Evolutionary conservation across 2,888 invertebrate genomes (phyloP), one percentile per base, ranked within the genome.

Genomic region (Helobdella robusta): DNA sequence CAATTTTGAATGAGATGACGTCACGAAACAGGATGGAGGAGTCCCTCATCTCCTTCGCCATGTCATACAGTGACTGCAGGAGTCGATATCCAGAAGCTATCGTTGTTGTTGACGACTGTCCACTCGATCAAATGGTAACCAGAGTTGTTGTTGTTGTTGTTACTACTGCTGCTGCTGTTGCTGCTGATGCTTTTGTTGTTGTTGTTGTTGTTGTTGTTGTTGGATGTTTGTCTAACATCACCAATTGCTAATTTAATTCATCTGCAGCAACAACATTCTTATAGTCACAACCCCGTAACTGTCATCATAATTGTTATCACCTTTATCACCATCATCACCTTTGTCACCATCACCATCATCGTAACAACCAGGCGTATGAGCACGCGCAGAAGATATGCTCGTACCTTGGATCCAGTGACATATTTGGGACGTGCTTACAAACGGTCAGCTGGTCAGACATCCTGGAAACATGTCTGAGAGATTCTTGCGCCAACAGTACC

Each of bases 1-100:
- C 65, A 11, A 59, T 70, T 20, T 36, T 52, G 40, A 66, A 71
- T 63, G 71, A 71, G 8, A 68, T 64, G 48, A 67, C 65, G 18
- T 67, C 71, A 3, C 68, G 62, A 30, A 65, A 65, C 48, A 69
- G 59, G 32, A 30, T 67, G 20, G 64, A 64, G 44, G 67, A 67
- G 50, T 60, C 30, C n/a, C 18, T 65, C 44, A 52, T 58, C 11
- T 59, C 67, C 30, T 67, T 67, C 40, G 67, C 67, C 20, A 64
- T 67, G 64, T 67, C 67, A 32, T 67, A 67, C 64, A 64, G 67
- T 56, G 48, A 56, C 44, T 67, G 67, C 34, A 20, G 28, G n/a
- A 35, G 40, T 2, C 35, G 30, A 15, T 15, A 23, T 36, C 23
- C 32, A 1, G 59, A 64, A 32, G 67, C 60, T 15, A 15, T 35